A percentile compares a stretch with the other conserved stretches of the same genome.
Evolutionary conservation across 2,113 vertebrate genomes (phyloP).

Genomic region (Calyptommatus sinebrachiatus): DNA sequence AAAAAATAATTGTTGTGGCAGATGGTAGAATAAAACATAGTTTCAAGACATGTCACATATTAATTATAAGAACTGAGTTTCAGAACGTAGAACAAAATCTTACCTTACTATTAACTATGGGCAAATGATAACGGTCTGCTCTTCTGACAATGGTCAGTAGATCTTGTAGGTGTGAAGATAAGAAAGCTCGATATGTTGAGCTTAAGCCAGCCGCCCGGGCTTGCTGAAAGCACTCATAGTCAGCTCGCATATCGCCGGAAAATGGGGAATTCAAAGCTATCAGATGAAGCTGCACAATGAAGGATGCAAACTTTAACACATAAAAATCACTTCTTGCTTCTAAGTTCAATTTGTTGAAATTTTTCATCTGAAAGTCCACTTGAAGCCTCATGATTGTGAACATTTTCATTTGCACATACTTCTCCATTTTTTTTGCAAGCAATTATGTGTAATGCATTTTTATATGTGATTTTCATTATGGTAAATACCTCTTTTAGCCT

Average conservation of each 20-base stretch:
- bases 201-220: constrained; percentile 85
- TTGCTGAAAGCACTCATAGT: constrained; percentile 89
- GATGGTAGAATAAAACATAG: too few relatives aligned
- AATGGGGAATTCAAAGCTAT: constrained; percentile 89
- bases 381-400: too few relatives aligned
- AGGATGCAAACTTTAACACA: not conserved
- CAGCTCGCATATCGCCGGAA: constrained; percentile 83
- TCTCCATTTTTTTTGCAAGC: too few relatives aligned
- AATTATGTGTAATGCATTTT: too few relatives aligned
- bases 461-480: too few relatives aligned
- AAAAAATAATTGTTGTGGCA: too few relatives aligned
- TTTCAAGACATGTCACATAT: not conserved
- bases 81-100: not conserved
- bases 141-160: constrained; percentile 84
- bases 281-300: constrained; percentile 79
- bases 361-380: too few relatives aligned
- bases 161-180: constrained; percentile 89
- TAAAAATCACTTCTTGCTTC: too few relatives aligned
- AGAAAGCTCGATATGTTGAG: constrained; percentile 87
- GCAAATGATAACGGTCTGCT: constrained; percentile 77
- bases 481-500: too few relatives aligned
- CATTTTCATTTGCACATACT: too few relatives aligned
- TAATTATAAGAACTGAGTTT: not conserved
- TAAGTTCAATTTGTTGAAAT: too few relatives aligned
- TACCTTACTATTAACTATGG: constrained; percentile 94